Evolutionary conservation across 2,888 invertebrate species (phyloP), one percentile per base, ranked within the genome.

Genomic region (Pteria penguin): DNA sequence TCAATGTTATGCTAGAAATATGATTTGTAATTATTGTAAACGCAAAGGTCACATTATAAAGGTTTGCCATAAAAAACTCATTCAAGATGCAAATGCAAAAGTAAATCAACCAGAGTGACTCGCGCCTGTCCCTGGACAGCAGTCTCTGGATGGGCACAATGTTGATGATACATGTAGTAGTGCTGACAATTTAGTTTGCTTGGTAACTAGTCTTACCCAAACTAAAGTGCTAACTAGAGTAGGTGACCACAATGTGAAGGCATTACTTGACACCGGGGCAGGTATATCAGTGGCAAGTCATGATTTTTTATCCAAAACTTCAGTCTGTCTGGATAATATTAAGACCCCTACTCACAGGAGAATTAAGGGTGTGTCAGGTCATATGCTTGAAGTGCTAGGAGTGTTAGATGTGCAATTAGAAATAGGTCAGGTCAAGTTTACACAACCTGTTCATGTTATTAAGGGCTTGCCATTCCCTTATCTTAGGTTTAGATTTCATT

Each of bases 401-500:
- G 54, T 31, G 36, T 24, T 58, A n/a, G 31, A 58, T 4, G 26
- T 58, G 14, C 32, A 31, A 26, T 5, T 70, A 8, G 36, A 8
- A 5, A 52, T 70, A 52, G 61, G 36, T 24, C 36, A 70, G 4
- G 18, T 32, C n/a, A 45, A 22, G 24, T 24, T 61, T 26, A 18
- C n/a, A 32, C 60, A 32, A 61, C 63, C 54, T 66, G 29, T 58
- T 52, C 75, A 75, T 65, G 62, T 78, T 33, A 27, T 78, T 45
- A 60, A 71, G 18, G 58, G 72, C 14, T 60, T 78, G 22, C 36
- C 75, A 75, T 18, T 52, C 68, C 18, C 36, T 80, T 8, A 77
- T 80, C 60, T 57, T 80, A 63, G 79, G 79, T 0, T 32, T 72
- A 27, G 79, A 80, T 62, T 80, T 80, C 68, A 65, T 80, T 62